Base-by-base conservation (phyloP, 1,140 invertebrate species). In the Liolophura sinensis region DNA sequence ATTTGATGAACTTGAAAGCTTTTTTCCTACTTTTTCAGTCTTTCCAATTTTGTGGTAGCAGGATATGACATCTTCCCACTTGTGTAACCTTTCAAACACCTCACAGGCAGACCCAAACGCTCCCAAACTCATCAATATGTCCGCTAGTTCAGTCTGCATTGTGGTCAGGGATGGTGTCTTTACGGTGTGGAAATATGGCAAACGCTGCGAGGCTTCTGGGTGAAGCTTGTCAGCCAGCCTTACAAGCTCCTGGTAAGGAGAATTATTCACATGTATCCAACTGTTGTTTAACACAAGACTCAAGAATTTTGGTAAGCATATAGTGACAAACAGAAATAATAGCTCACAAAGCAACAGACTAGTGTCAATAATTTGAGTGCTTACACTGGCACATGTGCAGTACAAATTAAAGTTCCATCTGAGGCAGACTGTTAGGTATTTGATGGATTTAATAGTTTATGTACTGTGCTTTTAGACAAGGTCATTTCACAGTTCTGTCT, bases 51-150 rank as follows among this genome's bases (percentile, higher is more conserved):
- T 85, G 52, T 92, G 92, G 76, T 97, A 97, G 85, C 96, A 98
- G 1, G 88, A 87, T 68, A 98, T 93, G 20, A 96, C 92, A 79
- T 97, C 90, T 73, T 97, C 93, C 96, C 95, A 98, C n/a, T 92
- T 82, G 68, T 93, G 87, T 14, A 97, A 85, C 57, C 89, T 85
- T 24, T 92, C 85, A 82, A 91, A 98, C 47, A 95, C 85, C 71
- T 97, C 93, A 18, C 98, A 85, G 40, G 95, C 95, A 31, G 89
- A 89, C 78, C 95, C 95, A 0, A 92, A 87, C 64, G 92, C 87
- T 31, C 95, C 95, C 46, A 97, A 77, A 72, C 90, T 91, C 0
- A 94, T 74, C 74, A 95, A 88, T 24, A 95, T 69, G 71, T 92
- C 89, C 1, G 92, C 95, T 49, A 95, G 84, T 63, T 91, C 89